Base-by-base conservation (phyloP, 2,113 vertebrate species). In the Entomyzon cyanotis region DNA sequence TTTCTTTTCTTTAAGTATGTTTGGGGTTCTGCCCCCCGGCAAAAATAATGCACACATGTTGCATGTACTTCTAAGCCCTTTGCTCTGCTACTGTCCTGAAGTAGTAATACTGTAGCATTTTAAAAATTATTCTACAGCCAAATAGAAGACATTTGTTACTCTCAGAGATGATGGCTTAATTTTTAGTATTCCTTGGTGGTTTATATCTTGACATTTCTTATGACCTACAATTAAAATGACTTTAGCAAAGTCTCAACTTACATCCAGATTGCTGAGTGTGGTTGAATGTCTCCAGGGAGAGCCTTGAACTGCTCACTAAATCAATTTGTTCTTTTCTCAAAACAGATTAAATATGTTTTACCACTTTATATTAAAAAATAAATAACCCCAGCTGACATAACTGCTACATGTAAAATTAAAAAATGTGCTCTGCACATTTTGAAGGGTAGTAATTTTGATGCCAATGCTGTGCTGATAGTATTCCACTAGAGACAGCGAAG, bases 311-410 rank as follows among this genome's bases (percentile, higher is more conserved):
- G 76, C 94, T 93, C 12, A 17, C 90, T 88, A 79, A 96, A 93
- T 92, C 86, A 95, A 93, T 96, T 93, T 90, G 77, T 95, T 90
- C 90, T 86, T 95, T 95, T 77, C 92, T 92, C 85, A 80, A 94
- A 96, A 90, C 93, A 95, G 90, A 92, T 95, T 96, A 94, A 96
- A 64, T 94, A 86, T 79, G 64, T 95, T 94, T 93, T 88, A 91
- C 90, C 83, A 49, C 46, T 75, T 93, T 39, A 84, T 90, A 90
- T 95, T 88, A 81, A 92, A 94, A 95, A 95, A 94, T 88, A 97
- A 96, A 91, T 94, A 96, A 84, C 60, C 69, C 41, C 86, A 30
- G n/a, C 89, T 89, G 76, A 92, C 79, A 86, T 78, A 89, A 78
- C 73, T 78, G 49, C 60, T 68, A 71, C 65, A 70, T 68, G n/a